phyloP scores from a whole-genome alignment of 2,113 vertebrate genomes.

The Trichechus manatus region DNA sequence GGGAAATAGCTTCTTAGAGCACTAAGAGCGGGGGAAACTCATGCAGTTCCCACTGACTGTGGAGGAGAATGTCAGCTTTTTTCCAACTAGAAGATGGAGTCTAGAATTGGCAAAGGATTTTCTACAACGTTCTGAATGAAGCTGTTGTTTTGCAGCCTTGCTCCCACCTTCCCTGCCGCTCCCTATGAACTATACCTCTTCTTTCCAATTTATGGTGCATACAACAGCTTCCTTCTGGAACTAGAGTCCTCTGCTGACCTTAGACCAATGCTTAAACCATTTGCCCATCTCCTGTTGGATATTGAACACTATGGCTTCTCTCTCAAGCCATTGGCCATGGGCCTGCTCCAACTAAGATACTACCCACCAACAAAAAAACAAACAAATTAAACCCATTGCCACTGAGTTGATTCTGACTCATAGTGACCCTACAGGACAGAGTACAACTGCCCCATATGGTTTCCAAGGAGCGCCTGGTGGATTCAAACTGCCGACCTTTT shows the following conservation, averaged over 20 bases:
- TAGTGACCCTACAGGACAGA: too few relatives aligned
- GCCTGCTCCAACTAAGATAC: not conserved
- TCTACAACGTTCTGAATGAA: conserved; percentile 17
- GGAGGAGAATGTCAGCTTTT: not conserved
- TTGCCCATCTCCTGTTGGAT: not conserved
- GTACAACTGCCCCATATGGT: too few relatives aligned
- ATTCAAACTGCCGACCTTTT: too few relatives aligned
- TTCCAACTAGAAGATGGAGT: not conserved
- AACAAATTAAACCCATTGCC: too few relatives aligned
- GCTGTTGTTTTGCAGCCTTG: not conserved
- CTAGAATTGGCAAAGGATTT: not conserved
- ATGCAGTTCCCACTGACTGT: not conserved
- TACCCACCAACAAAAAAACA: not conserved
- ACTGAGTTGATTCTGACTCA: too few relatives aligned
- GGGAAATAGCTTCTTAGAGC: not conserved
- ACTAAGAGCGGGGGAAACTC: not conserved
- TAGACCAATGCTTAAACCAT: not conserved
- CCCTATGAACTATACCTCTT: not conserved
- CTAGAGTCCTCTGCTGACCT: not conserved
- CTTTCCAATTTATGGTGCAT: not conserved
- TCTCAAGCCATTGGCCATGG: not conserved
- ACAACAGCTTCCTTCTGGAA: not conserved
- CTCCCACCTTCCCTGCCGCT: not conserved
- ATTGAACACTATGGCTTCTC: not conserved
- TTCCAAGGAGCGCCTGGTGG: too few relatives aligned